Percentiles rank a stretch among this genome's conserved stretches.
Evolutionary conservation across 2,797 vertebrate genomes (phyloP).

Genomic region (Smutsia gigantea): DNA sequence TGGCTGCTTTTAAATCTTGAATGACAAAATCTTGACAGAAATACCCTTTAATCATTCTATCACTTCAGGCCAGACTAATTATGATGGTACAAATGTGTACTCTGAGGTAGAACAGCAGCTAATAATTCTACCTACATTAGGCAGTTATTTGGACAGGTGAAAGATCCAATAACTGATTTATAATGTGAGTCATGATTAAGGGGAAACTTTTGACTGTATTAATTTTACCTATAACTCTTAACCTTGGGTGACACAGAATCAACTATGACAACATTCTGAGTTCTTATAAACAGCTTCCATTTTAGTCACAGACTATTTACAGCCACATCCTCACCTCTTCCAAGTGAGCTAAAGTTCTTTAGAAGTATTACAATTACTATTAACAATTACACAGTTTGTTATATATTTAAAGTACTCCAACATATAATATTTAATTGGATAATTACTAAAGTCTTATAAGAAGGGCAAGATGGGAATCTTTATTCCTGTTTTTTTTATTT

Average conservation of each 20-base stretch:
- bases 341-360: not conserved
- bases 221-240: slow-evolving; percentile 32
- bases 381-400: slow-evolving; percentile 31
- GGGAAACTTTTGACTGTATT: slow-evolving; percentile 40
- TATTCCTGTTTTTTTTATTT: slow-evolving; percentile 37
- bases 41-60: slow-evolving; percentile 10
- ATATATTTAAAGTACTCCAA: slow-evolving; percentile 18
- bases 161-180: slow-evolving; percentile 43
- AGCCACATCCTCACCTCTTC: not conserved
- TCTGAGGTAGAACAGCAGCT: not conserved
- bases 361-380: not conserved
- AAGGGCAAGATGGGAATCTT: not conserved
- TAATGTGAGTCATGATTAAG: not conserved
- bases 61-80: slow-evolving; percentile 31
- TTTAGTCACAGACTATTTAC: not conserved
- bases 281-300: not conserved
- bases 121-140: slow-evolving; percentile 38
- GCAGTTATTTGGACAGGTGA: not conserved
- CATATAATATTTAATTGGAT: slow-evolving; percentile 48
- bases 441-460: slow-evolving; percentile 21
- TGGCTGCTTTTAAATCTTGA: slow-evolving; percentile 32
- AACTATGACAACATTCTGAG: not conserved
- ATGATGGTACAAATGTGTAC: not conserved
- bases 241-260: slow-evolving; percentile 11
- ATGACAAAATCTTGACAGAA: slow-evolving; percentile 56